Conservation (phyloP, 2,113 vertebrate species). For the Malurus alboscapulatus region DNA sequence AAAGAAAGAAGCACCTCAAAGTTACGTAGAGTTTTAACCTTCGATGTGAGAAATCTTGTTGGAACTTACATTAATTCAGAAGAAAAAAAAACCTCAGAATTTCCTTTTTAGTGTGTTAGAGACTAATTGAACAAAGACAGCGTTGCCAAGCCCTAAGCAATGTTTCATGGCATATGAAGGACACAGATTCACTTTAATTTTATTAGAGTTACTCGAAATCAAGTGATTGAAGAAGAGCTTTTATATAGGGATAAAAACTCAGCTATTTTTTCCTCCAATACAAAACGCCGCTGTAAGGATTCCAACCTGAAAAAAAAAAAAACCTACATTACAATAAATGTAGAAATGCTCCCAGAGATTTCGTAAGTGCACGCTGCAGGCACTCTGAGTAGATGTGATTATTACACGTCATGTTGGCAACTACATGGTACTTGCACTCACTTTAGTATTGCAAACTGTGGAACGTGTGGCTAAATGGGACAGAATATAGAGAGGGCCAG, state of each 20-base stretch:
- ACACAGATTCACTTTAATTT: background rate
- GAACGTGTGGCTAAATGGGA: background rate
- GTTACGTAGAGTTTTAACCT: background rate
- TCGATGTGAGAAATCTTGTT: background rate
- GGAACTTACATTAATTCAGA: background rate
- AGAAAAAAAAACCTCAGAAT: background rate
- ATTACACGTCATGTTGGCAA: background rate
- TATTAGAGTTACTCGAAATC: constrained; percentile 13
- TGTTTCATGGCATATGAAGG: background rate
- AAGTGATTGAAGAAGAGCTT: background rate
- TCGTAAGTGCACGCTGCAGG: background rate
- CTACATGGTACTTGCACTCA: background rate
- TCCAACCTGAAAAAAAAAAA: background rate
- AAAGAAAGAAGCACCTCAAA: background rate
- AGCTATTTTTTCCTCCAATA: background rate
- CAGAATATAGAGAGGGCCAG: background rate
- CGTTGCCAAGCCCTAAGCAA: background rate
- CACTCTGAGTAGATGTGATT: background rate
- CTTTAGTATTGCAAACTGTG: background rate
- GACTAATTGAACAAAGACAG: background rate
- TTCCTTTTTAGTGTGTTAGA: background rate
- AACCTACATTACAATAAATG: background rate
- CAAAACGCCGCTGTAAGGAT: background rate
- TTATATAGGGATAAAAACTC: constrained; percentile 6
- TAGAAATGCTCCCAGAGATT: background rate